Conservation (phyloP, 2,797 vertebrate genomes). For the Delichon dasypus region DNA sequence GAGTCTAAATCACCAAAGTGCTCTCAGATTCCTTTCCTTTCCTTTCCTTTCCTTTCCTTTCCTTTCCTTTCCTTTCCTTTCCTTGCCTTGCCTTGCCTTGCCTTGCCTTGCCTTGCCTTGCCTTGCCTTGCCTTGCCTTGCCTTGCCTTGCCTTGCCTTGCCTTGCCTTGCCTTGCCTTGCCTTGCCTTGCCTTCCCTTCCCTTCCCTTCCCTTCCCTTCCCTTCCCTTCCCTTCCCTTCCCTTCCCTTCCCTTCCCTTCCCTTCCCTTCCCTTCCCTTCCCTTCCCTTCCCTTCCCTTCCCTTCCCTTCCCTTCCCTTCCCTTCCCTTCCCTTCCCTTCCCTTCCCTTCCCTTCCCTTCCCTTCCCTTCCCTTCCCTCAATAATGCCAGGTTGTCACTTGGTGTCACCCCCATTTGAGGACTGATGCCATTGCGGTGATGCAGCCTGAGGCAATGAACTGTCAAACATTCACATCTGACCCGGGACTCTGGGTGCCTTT, state of each 20-base stretch:
- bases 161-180: neutral
- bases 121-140: too few relatives aligned
- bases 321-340: too few relatives aligned
- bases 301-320: accelerated
- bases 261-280: neutral
- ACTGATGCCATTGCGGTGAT: neutral
- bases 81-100: too few relatives aligned
- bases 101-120: too few relatives aligned
- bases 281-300: too few relatives aligned
- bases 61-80: too few relatives aligned
- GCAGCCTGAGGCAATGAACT: neutral
- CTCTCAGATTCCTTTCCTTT: neutral
- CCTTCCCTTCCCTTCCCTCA: too few relatives aligned
- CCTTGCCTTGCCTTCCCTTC: accelerated
- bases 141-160: neutral
- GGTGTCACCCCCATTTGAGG: neutral
- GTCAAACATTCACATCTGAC: neutral
- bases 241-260: too few relatives aligned
- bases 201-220: accelerated
- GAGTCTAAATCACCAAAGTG: neutral
- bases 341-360: too few relatives aligned
- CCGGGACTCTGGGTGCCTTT: neutral
- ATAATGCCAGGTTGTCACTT: neutral
- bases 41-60: too few relatives aligned
- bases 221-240: too few relatives aligned